Conservation (phyloP, 2,113 vertebrate species). For the Brienomyrus longianalis region DNA sequence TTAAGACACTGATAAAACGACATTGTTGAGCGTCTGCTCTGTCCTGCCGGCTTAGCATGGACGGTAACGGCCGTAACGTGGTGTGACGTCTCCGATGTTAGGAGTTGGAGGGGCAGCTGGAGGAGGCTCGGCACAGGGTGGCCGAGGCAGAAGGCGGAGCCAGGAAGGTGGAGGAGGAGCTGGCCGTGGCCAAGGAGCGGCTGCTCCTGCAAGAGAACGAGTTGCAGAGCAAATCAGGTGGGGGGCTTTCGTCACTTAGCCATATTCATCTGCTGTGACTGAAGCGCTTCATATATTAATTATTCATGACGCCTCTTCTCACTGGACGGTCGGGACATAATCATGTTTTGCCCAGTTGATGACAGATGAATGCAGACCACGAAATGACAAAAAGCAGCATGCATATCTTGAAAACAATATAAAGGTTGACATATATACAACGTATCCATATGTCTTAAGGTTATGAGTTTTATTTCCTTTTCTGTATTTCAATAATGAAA, state of each 20-base stretch:
- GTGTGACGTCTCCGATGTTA: constrained; percentile 38
- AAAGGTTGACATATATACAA: background rate
- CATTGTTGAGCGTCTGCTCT: background rate
- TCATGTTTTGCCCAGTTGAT: background rate
- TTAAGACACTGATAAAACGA: background rate
- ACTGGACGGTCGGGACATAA: background rate
- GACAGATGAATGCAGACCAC: background rate
- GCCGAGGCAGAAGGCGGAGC: constrained; percentile 62
- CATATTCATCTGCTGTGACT: background rate
- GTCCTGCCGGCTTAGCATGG: background rate
- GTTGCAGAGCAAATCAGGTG: constrained; percentile 70
- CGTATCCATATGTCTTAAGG: background rate
- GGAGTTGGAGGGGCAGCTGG: constrained; percentile 76
- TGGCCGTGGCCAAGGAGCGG: constrained; percentile 71
- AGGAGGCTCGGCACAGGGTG: constrained; percentile 61
- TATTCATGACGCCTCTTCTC: background rate
- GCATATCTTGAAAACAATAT: background rate
- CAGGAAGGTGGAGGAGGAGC: constrained; percentile 70
- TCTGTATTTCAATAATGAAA: background rate
- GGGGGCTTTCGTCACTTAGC: background rate
- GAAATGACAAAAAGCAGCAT: background rate
- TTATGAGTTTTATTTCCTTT: background rate
- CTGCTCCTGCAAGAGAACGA: constrained; percentile 69
- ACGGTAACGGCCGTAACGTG: background rate
- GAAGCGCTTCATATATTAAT: background rate